Evolutionary conservation across 1,140 invertebrate genomes (phyloP).

Genomic region (Coptotermes formosanus): DNA sequence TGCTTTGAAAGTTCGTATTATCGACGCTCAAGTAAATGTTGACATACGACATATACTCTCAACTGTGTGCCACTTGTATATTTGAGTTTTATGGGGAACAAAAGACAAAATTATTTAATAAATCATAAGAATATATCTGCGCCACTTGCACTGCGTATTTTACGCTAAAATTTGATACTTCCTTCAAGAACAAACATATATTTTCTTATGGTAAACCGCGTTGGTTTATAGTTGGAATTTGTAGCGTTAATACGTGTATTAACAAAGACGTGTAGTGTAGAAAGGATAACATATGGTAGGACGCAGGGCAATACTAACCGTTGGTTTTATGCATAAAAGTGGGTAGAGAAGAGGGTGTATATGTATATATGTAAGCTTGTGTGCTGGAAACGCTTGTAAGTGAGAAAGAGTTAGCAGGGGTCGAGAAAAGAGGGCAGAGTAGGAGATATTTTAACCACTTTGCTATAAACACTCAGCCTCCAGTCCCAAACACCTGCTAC

Average conservation of each 20-base stretch:
- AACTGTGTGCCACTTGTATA: no score
- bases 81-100: no score
- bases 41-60: no score
- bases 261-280: not conserved
- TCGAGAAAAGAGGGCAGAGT: not conserved
- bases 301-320: not conserved
- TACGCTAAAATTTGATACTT: no score
- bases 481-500: not conserved
- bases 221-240: not conserved
- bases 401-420: not conserved
- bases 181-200: no score
- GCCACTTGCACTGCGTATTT: no score
- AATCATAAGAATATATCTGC: no score
- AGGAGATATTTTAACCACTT: slow-evolving; percentile 5
- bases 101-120: no score
- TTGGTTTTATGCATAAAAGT: not conserved
- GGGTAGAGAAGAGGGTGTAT: not conserved
- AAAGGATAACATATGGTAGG: not conserved
- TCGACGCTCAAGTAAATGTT: no score
- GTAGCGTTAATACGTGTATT: not conserved
- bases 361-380: not conserved
- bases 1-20: no score
- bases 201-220: no score
- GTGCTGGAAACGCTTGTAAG: no score
- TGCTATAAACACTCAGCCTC: not conserved